Conservation (phyloP, 2,888 invertebrate genomes). For the Crocallis elinguaria region DNA sequence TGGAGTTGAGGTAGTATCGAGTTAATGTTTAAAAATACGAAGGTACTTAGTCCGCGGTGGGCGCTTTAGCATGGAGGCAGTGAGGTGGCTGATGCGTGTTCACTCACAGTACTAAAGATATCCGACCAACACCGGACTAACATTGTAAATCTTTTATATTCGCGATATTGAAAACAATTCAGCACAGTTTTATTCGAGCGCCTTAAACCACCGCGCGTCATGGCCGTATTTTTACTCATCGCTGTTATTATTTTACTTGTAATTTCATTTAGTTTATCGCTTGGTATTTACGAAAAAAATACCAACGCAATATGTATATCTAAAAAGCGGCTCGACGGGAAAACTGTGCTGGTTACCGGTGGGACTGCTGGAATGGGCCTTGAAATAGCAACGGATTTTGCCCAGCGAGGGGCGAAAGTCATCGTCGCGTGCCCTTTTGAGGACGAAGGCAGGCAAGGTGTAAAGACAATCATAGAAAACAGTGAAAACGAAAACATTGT, state of each 20-base stretch:
- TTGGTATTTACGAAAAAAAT: constrained; percentile 24
- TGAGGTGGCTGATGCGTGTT: no score
- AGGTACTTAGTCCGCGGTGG: no score
- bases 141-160: no score
- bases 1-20: no score
- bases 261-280: neutral
- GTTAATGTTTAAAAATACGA: no score
- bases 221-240: constrained; percentile 3
- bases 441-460: constrained; percentile 55
- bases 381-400: constrained; percentile 60
- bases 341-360: constrained; percentile 61
- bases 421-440: constrained; percentile 64
- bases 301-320: constrained; percentile 44
- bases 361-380: constrained; percentile 68
- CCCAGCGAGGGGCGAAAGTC: constrained; percentile 59
- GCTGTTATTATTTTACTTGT: neutral
- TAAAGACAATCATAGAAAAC: constrained; percentile 85
- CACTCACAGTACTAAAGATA: no score
- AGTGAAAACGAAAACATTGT: constrained; percentile 87
- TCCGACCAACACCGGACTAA: no score
- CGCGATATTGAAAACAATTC: no score
- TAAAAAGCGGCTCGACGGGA: constrained; percentile 47
- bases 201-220: neutral
- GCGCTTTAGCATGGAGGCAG: no score
- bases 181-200: neutral